Evolutionary conservation across 1,140 invertebrate genomes (phyloP), one percentile per base, ranked within the genome.

Genomic region (Pseudomyrmex cubaensis): DNA sequence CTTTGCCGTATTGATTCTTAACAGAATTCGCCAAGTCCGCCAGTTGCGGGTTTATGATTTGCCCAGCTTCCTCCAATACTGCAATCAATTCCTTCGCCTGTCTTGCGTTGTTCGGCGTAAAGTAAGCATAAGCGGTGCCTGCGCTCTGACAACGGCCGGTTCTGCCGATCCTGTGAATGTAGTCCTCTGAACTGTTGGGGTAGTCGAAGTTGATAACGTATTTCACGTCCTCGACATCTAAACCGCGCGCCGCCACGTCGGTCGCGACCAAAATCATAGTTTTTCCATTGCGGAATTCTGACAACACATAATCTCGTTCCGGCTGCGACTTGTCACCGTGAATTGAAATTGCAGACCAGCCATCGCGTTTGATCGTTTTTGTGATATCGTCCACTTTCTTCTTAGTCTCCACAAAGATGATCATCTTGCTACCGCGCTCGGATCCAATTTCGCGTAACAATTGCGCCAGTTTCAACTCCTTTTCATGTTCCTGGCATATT

Each of bases 131-230:
- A 0, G 99, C 98, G 2, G 99, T 99, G 20, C 99, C 99, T 44
- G 97, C 97, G 90, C 98, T 98, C 89, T 98, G 97, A 86, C 97
- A 98, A 76, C 99, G 96, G 46, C 98, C 99, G 48, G 98, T 99
- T 87, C 98, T 96, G 90, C 99, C 99, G 95, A 99, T 99, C 90
- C 99, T 96, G 94, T 99, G 99, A 85, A 99, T 98, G 94, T 99
- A 99, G 95, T 99, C 99, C 94, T 99, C 99, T 48, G 98, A 98
- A 74, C 98, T 98, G 91, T 98, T 99, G 0, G 99, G 99, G 94
- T 99, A 99, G 95, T 99, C 99, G 93, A 97, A 99, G 93, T 99
- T 99, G 70, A 99, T 98, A 7, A 99, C 99, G 95, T 98, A 99
- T 93, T 99, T 99, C 48, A 99, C 98, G 94, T 99, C 99, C 93